Conservation (phyloP, 2,888 invertebrate species). For the Abrostola tripartita region DNA sequence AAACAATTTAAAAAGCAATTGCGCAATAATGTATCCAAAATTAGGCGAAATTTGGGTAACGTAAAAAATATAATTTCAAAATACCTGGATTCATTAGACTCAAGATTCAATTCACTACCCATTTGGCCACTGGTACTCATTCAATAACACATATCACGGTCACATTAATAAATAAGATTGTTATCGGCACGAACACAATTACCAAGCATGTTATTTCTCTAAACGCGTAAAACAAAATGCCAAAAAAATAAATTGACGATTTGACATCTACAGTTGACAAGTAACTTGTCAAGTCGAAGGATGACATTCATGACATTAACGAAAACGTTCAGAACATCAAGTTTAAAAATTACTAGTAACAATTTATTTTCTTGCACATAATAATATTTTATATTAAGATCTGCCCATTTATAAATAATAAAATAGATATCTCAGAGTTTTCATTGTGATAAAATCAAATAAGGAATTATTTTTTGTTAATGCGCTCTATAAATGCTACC, state of each 20-base stretch:
- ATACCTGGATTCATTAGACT: constrained; percentile 78
- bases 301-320: no score
- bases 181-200: constrained; percentile 37
- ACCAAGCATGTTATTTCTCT: constrained; percentile 43
- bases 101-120: constrained; percentile 81
- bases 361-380: no score
- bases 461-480: no score
- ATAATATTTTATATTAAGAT: no score
- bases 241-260: constrained; percentile 42
- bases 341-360: not conserved
- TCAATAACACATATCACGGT: constrained; percentile 78
- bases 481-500: constrained; percentile 8
- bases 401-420: no score
- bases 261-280: constrained; percentile 28
- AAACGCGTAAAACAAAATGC: constrained; percentile 55
- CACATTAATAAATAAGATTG: constrained; percentile 37
- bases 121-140: constrained; percentile 79
- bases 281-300: constrained; percentile 10
- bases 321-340: constrained; percentile 16
- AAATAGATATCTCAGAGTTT: no score
- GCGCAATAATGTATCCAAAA: constrained; percentile 68
- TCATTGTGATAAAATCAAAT: no score
- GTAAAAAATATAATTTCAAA: constrained; percentile 39
- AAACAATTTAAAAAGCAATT: constrained; percentile 61
- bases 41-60: constrained; percentile 34